Percentiles rank a stretch among this genome's conserved stretches.
Conservation (phyloP, 2,113 vertebrate genomes). For the Pogonocichla stellata region DNA sequence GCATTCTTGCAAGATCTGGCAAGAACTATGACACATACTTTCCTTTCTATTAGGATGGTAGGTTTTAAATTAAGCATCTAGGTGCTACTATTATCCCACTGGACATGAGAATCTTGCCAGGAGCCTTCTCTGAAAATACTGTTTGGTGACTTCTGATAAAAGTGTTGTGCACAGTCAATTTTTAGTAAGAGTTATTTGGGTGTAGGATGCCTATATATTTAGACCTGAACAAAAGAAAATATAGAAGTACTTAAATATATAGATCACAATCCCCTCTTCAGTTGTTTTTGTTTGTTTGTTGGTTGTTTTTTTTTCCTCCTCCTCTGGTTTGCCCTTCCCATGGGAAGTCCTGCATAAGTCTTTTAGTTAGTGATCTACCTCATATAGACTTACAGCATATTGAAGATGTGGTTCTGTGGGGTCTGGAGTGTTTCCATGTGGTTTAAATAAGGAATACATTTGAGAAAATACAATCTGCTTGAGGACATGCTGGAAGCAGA, state of each 20-base stretch:
- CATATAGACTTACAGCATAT: background rate
- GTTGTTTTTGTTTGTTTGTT: background rate
- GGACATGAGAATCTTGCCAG: background rate
- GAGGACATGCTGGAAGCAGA: slow-evolving; percentile 50
- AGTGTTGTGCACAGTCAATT: background rate
- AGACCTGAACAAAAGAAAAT: background rate
- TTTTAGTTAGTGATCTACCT: background rate
- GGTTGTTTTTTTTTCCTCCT: no score
- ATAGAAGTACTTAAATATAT: background rate
- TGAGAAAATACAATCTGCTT: slow-evolving; percentile 66
- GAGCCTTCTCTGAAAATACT: background rate
- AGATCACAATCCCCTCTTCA: background rate
- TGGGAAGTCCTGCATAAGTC: background rate
- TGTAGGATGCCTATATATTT: background rate
- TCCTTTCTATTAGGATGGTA: background rate
- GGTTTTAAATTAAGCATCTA: background rate
- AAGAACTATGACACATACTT: background rate
- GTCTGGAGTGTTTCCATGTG: slow-evolving; percentile 53
- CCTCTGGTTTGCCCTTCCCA: background rate
- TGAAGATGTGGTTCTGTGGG: slow-evolving; percentile 44
- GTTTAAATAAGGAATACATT: slow-evolving; percentile 62
- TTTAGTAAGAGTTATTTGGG: background rate
- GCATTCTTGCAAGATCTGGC: background rate
- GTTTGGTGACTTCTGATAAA: background rate
- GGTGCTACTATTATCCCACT: background rate